A percentile compares a stretch with the other conserved stretches of the same genome.
These are phyloP conservation scores for Lissonota sp. DNA, from an alignment of 2,888 invertebrate species.

Conservation along the genomic window DNA sequence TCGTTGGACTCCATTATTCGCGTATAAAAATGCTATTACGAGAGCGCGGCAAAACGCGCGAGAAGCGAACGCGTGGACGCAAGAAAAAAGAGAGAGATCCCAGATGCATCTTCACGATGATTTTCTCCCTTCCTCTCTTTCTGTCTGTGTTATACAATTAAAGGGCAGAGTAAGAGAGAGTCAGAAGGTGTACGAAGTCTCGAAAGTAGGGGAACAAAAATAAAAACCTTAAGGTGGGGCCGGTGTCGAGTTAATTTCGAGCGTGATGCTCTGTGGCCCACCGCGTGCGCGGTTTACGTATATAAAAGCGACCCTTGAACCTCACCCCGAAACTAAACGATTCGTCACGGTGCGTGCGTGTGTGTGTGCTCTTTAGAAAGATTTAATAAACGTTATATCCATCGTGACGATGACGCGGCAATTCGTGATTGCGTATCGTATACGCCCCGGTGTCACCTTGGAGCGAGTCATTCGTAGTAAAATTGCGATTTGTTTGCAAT, in stretches of 20 bases:
- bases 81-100: conserved; percentile 24
- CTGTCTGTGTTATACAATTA: background rate
- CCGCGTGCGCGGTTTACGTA: conserved; percentile 22
- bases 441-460: too few relatives aligned
- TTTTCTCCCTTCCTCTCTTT: conserved; percentile 5
- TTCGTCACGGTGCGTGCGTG: conserved; percentile 26
- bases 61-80: conserved; percentile 31
- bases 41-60: conserved; percentile 55
- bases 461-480: too few relatives aligned
- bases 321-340: conserved; percentile 30
- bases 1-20: conserved; percentile 79
- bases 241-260: conserved; percentile 68
- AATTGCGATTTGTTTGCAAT: too few relatives aligned
- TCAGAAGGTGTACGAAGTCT: conserved; percentile 4
- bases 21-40: conserved; percentile 77
- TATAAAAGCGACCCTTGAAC: conserved; percentile 47
- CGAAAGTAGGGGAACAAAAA: conserved; percentile 14
- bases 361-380: conserved; percentile 8
- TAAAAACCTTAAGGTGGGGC: conserved; percentile 25
- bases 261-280: conserved; percentile 65
- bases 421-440: background rate
- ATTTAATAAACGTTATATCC: conserved; percentile 27
- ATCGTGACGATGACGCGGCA: conserved; percentile 10
- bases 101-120: too few relatives aligned
- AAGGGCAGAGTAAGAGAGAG: conserved; percentile 8